phyloP scores from a whole-genome alignment of 2,888 invertebrate genomes.

The Drosophila mimica region DNA sequence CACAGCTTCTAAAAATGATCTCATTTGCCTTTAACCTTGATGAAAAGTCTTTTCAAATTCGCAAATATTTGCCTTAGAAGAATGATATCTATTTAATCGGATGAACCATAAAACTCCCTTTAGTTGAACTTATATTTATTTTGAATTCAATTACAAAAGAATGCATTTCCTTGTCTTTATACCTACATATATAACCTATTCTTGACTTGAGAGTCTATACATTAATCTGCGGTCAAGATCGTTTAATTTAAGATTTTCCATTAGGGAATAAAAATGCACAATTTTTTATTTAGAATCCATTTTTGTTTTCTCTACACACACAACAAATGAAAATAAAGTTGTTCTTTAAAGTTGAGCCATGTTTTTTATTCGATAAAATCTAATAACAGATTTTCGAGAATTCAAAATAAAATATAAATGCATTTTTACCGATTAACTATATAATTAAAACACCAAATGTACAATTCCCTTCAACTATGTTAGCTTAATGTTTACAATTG shows the following conservation, averaged over 20 bases:
- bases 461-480: not conserved
- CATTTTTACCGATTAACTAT: not conserved
- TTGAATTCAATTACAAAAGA: not conserved
- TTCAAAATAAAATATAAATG: not conserved
- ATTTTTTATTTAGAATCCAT: not conserved
- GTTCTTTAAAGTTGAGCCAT: not conserved
- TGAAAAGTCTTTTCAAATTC: constrained; percentile 18
- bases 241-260: not conserved
- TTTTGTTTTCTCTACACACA: not conserved
- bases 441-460: not conserved
- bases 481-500: not conserved
- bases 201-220: not conserved
- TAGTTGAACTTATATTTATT: not conserved
- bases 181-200: not conserved
- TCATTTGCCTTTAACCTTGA: constrained; percentile 41
- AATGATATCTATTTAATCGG: not conserved
- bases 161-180: not conserved
- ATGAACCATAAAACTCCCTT: constrained; percentile 8
- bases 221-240: not conserved
- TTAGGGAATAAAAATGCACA: not conserved
- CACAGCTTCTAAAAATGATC: constrained; percentile 32
- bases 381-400: not conserved
- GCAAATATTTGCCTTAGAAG: constrained; percentile 23
- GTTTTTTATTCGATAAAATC: no score
- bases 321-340: not conserved